These are phyloP conservation scores for Lycophotia porphyrea DNA, from an alignment of 2,888 invertebrate genomes.

Conservation along the genomic window DNA sequence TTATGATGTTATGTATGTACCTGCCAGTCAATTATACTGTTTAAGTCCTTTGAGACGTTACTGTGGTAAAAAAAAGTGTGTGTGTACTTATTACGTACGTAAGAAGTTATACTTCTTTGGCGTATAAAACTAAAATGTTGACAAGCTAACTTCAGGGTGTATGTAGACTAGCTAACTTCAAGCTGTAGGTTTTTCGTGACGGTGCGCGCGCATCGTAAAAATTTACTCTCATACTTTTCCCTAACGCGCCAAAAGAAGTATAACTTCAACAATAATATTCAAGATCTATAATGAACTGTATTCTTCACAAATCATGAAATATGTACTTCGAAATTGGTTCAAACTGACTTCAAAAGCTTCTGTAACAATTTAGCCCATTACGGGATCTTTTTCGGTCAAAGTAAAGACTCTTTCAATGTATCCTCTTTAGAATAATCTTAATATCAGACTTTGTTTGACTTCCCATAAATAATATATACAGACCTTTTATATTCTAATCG, in stretches of 20 bases:
- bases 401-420: constrained; percentile 14
- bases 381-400: neutral
- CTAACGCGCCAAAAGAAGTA: no score
- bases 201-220: no score
- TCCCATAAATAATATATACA: neutral
- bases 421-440: constrained; percentile 16
- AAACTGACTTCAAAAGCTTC: constrained; percentile 5
- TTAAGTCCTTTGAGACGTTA: neutral
- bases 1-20: neutral
- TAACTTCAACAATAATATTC: no score
- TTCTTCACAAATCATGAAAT: constrained; percentile 1
- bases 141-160: no score
- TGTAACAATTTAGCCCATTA: constrained; percentile 1
- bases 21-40: neutral
- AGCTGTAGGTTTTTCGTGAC: no score
- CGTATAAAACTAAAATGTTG: no score
- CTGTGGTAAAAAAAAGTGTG: no score
- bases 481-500: constrained; percentile 6
- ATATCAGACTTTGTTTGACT: neutral
- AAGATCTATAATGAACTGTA: neutral
- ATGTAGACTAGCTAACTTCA: no score
- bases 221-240: no score
- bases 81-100: no score
- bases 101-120: no score
- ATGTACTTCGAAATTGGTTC: neutral